These are phyloP conservation scores for Cynaeus angustus DNA, from an alignment of 2,888 invertebrate species.

Conservation along the genomic window DNA sequence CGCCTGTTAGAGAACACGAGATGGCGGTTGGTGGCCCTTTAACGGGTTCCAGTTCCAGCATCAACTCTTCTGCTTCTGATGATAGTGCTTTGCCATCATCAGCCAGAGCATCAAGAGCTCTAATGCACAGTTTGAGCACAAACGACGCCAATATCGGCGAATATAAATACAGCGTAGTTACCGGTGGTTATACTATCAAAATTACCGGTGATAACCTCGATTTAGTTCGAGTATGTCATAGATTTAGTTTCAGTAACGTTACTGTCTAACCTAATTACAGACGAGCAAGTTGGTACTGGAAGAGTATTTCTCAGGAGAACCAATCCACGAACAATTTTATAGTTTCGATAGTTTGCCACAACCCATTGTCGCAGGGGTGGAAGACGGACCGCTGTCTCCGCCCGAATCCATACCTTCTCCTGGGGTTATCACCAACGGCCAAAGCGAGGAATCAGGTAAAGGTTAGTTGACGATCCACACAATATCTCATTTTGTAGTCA, in stretches of 20 bases:
- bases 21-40: slow-evolving; percentile 75
- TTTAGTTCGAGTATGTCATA: slow-evolving; percentile 82
- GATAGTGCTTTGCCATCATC: slow-evolving; percentile 73
- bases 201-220: slow-evolving; percentile 90
- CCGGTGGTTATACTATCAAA: slow-evolving; percentile 86
- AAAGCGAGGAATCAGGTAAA: slow-evolving; percentile 58
- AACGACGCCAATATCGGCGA: slow-evolving; percentile 90
- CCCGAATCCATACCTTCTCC: slow-evolving; percentile 67
- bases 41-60: slow-evolving; percentile 84
- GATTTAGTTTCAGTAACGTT: too few relatives aligned
- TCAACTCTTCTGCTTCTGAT: slow-evolving; percentile 84
- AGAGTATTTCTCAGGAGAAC: slow-evolving; percentile 81
- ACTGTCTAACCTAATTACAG: slow-evolving; percentile 70
- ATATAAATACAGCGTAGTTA: slow-evolving; percentile 90
- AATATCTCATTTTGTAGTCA: slow-evolving; percentile 33
- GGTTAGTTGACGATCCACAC: slow-evolving; percentile 32
- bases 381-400: slow-evolving; percentile 64
- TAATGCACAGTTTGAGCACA: slow-evolving; percentile 87
- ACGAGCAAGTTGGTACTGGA: slow-evolving; percentile 91
- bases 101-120: slow-evolving; percentile 75
- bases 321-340: slow-evolving; percentile 70
- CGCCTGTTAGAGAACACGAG: slow-evolving; percentile 85
- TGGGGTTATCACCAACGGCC: slow-evolving; percentile 59
- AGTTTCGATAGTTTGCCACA: slow-evolving; percentile 70
- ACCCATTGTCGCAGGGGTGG: slow-evolving; percentile 61